Evolutionary conservation across 2,888 invertebrate species (phyloP).

Genomic region (Carterocephalus palaemon): DNA sequence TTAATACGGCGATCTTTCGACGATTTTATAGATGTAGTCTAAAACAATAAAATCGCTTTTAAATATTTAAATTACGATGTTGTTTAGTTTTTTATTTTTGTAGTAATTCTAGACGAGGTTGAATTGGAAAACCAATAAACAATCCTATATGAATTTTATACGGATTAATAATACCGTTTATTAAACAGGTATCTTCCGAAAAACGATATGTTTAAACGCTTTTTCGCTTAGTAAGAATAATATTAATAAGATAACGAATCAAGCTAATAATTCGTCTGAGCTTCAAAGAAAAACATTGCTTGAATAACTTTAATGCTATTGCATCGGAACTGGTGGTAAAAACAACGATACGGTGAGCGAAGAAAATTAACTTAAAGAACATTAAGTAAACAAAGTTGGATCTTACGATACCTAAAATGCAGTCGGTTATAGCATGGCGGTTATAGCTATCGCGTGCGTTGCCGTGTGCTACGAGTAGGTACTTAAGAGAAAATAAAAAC

Average conservation of each 20-base stretch:
- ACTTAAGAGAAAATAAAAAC: conserved; percentile 52
- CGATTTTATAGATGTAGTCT: conserved; percentile 9
- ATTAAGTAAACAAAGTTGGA: conserved; percentile 26
- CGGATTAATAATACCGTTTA: too few relatives aligned
- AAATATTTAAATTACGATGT: background rate
- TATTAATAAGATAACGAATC: too few relatives aligned
- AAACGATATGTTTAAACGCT: too few relatives aligned
- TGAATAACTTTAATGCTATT: conserved; percentile 61
- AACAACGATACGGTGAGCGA: conserved; percentile 11
- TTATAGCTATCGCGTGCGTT: conserved; percentile 19
- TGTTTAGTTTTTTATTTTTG: background rate
- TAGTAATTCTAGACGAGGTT: too few relatives aligned
- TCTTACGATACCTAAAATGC: conserved; percentile 22
- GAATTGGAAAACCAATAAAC: too few relatives aligned
- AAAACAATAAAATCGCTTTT: conserved; percentile 10
- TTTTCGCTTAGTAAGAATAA: too few relatives aligned
- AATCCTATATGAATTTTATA: too few relatives aligned
- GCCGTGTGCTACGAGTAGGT: conserved; percentile 22
- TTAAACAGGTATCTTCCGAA: too few relatives aligned
- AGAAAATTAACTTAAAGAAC: conserved; percentile 30
- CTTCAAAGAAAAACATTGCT: too few relatives aligned
- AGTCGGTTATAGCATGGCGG: conserved; percentile 8
- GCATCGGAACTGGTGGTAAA: conserved; percentile 55
- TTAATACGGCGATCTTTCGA: conserved; percentile 18
- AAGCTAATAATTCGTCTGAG: too few relatives aligned